These are phyloP conservation scores for Coracias cyanogaster DNA, from an alignment of 2,797 vertebrate genomes.

Conservation along the genomic window DNA sequence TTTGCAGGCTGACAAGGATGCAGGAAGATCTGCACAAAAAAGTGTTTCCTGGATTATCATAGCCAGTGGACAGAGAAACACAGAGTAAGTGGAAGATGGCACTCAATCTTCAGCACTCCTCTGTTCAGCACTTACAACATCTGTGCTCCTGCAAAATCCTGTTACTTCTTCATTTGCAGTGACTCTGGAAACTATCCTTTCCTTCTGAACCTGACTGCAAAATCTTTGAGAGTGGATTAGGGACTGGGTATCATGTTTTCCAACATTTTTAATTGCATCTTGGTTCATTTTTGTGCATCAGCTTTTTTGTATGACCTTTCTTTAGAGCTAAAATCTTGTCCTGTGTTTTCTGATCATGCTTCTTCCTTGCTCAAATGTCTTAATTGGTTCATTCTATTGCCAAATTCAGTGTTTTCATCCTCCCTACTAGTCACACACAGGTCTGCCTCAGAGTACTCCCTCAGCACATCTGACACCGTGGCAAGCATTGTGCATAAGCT, in stretches of 20 bases:
- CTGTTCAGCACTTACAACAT: not conserved
- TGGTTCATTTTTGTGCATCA: not conserved
- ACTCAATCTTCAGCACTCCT: not conserved
- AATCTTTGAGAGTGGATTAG: not conserved
- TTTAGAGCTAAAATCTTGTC: not conserved
- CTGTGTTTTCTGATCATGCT: not conserved
- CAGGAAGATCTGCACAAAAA: not conserved
- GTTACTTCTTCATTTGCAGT: not conserved
- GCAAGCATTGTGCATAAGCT: not conserved
- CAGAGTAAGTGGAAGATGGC: not conserved
- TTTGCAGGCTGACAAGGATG: conserved; percentile 4
- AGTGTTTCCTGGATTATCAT: not conserved
- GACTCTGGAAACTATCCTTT: not conserved
- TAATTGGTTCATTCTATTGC: not conserved
- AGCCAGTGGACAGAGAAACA: not conserved
- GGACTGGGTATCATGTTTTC: not conserved
- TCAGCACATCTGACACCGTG: not conserved
- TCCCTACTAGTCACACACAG: not conserved
- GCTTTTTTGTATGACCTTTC: not conserved
- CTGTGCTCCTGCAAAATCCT: not conserved
- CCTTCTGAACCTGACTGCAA: not conserved
- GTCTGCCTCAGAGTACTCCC: not conserved
- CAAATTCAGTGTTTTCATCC: not conserved
- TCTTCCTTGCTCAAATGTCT: not conserved
- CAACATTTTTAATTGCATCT: not conserved